Evolutionary conservation across 2,888 invertebrate genomes (phyloP).

Genomic region (Ophraella communa): DNA sequence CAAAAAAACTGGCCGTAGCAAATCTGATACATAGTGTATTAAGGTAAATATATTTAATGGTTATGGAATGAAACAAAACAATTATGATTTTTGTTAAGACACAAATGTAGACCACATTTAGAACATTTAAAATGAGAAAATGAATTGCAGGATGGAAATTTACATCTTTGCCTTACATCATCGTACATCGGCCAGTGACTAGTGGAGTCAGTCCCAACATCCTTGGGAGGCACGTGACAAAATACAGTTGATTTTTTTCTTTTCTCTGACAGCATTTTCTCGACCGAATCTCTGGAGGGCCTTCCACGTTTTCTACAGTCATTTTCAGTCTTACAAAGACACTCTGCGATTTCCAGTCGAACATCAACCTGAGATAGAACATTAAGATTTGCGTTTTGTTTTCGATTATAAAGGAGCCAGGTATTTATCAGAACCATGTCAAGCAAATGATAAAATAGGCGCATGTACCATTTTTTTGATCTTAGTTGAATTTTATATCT

Average conservation of each 20-base stretch:
- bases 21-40: too few species aligned
- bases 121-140: slow-evolving; percentile 16
- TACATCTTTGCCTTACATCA: not conserved
- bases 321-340: not conserved
- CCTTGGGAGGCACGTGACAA: too few species aligned
- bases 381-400: not conserved
- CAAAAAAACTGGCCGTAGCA: too few species aligned
- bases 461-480: not conserved
- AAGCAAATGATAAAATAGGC: not conserved
- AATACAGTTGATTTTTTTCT: too few species aligned
- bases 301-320: too few species aligned
- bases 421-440: not conserved
- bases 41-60: too few species aligned
- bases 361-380: not conserved
- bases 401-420: not conserved
- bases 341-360: not conserved
- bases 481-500: not conserved
- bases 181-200: slow-evolving; percentile 9
- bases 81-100: slow-evolving; percentile 18
- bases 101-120: slow-evolving; percentile 20
- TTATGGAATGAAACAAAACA: too few species aligned
- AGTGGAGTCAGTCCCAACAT: too few species aligned
- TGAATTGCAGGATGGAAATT: not conserved
- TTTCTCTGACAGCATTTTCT: too few species aligned
- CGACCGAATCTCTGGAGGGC: too few species aligned